Evolutionary conservation across 2,888 invertebrate genomes (phyloP), one percentile per base, ranked within the genome.

Genomic region (Smittia aterrima): DNA sequence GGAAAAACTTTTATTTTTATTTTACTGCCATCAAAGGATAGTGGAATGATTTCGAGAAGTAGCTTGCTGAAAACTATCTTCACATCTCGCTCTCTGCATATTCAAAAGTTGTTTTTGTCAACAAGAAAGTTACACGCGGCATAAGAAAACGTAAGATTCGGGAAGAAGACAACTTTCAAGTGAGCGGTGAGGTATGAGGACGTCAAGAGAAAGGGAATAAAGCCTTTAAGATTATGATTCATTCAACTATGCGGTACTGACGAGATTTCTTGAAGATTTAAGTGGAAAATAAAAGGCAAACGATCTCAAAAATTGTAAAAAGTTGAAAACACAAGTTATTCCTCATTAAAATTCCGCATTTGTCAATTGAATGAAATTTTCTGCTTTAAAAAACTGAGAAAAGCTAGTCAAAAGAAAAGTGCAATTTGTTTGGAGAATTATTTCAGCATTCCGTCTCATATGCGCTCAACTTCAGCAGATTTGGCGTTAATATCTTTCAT

Each of bases 401-500:
- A 47, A 47, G 2, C 3, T 47, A 4, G 47, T 11, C 11, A 38
- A 38, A 11, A 47, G 11, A 47, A 11, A 47, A 47, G 11, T 4
- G 6, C 47, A n/a, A n/a, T n/a, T n/a, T n/a, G n/a, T n/a, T n/a
- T n/a, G n/a, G n/a, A 16, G 16, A 47, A 47, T 32, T 9, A 32
- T 9, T 32, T 3, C 3, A 47, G n/a, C 11, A 6, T 47, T 47
- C 16, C n/a, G 16, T n/a, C n/a, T n/a, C n/a, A n/a, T 13, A 47
- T 47, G 13, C 11, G 2, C 11, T 16, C 47, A n/a, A 6, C 47
- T 47, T 47, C 47, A 47, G 4, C 47, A 47, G 47, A 6, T 22
- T 64, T 64, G 25, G 13, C 27, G 72, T 40, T 72, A 72, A 72
- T 72, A 72, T 58, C 38, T 72, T 62, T 13, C 16, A 70, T 70